phyloP scores from a whole-genome alignment of 2,113 vertebrate genomes.

The Sylvietta virens region DNA sequence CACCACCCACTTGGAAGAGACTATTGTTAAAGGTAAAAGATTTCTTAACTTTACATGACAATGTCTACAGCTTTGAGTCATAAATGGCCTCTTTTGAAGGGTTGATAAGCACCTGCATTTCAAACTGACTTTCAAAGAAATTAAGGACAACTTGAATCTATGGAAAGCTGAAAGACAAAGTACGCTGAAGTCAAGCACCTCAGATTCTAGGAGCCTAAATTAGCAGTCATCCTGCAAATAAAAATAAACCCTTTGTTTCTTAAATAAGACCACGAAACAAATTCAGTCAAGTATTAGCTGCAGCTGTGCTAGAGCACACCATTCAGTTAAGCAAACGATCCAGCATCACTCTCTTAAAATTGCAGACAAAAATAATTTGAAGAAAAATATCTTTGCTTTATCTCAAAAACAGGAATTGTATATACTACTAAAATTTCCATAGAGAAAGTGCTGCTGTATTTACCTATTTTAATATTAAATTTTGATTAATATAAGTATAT shows the following conservation, averaged over 20 bases:
- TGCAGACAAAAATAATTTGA: not conserved
- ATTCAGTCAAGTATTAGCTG: not conserved
- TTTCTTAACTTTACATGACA: not conserved
- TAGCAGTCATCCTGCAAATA: not conserved
- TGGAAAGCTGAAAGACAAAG: not conserved
- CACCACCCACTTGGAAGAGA: not conserved
- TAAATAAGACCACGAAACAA: not conserved
- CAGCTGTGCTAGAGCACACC: not conserved
- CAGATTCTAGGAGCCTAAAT: not conserved
- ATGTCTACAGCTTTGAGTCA: not conserved
- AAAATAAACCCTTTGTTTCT: not conserved
- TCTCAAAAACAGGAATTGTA: not conserved
- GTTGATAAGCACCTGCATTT: not conserved
- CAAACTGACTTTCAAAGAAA: not conserved
- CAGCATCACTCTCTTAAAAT: not conserved
- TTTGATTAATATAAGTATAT: not conserved
- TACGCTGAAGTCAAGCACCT: not conserved
- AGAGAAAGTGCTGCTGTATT: not conserved
- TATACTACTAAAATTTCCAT: not conserved
- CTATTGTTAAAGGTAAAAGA: constrained; percentile 16
- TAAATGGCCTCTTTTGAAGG: not conserved
- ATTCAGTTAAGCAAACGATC: not conserved
- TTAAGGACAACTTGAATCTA: not conserved
- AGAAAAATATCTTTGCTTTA: not conserved
- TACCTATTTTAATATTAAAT: not conserved